These are phyloP conservation scores for Radopholus similis DNA, from an alignment of 1,140 invertebrate species.

Conservation along the genomic window DNA sequence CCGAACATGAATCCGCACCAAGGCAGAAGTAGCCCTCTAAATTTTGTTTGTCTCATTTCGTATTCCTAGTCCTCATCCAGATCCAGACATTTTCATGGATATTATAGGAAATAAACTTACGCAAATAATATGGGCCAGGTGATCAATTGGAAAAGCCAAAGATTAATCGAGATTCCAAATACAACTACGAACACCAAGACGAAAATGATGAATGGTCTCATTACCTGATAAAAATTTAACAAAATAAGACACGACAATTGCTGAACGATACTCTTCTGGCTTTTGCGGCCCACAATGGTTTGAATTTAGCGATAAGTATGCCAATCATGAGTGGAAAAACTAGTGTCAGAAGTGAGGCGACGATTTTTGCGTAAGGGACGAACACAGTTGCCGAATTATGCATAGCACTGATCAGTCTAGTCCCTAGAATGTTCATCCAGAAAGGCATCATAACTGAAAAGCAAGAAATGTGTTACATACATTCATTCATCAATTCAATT, in stretches of 20 bases:
- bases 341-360: slow-evolving; percentile 72
- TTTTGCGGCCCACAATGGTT: slow-evolving; percentile 66
- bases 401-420: slow-evolving; percentile 68
- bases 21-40: slow-evolving; percentile 78
- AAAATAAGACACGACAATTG: slow-evolving; percentile 63
- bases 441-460: slow-evolving; percentile 81
- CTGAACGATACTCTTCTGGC: slow-evolving; percentile 63
- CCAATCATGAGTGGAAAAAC: slow-evolving; percentile 79
- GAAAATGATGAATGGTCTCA: slow-evolving; percentile 78
- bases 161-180: slow-evolving; percentile 85
- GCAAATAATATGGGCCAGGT: slow-evolving; percentile 65
- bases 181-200: slow-evolving; percentile 80
- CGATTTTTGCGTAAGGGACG: slow-evolving; percentile 78
- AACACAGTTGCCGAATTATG: slow-evolving; percentile 65
- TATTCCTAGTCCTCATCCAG: not conserved
- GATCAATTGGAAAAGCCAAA: slow-evolving; percentile 83
- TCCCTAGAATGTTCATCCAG: slow-evolving; percentile 89
- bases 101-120: slow-evolving; percentile 38
- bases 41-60: not conserved
- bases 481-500: slow-evolving; percentile 5
- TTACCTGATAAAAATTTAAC: slow-evolving; percentile 65
- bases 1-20: slow-evolving; percentile 80
- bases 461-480: slow-evolving; percentile 33
- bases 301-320: slow-evolving; percentile 62
- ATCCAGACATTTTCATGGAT: slow-evolving; percentile 31